Conservation (phyloP, 1,140 invertebrate genomes). For the Melanaphis sacchari region DNA sequence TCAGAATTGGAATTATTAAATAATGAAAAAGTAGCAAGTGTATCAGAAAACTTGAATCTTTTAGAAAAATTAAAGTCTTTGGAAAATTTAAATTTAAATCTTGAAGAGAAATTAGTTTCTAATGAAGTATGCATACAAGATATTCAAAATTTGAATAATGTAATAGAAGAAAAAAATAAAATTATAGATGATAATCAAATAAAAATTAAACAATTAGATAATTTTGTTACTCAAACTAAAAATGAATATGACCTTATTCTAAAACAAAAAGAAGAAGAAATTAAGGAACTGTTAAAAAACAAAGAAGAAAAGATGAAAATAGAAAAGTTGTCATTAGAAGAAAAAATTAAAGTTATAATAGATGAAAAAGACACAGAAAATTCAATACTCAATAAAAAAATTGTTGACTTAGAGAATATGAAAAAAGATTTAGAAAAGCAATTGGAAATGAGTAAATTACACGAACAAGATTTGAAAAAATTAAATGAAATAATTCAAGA, state of each 20-base stretch:
- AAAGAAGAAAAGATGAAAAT: constrained; percentile 1
- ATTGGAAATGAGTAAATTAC: not conserved
- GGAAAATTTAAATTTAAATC: constrained; percentile 5
- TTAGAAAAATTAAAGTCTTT: constrained; percentile 12
- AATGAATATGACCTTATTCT: not conserved
- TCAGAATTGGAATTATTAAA: not conserved
- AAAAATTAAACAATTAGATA: constrained; percentile 17
- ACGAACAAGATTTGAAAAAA: not conserved
- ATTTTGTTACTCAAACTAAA: not conserved
- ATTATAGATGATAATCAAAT: constrained; percentile 16
- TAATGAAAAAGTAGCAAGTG: not conserved
- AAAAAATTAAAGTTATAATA: not conserved
- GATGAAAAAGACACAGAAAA: constrained; percentile 33
- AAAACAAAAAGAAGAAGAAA: constrained; percentile 45
- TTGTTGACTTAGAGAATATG: not conserved
- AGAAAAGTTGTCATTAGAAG: not conserved
- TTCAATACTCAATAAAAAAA: not conserved
- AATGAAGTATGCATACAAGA: not conserved
- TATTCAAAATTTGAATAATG: constrained; percentile 21
- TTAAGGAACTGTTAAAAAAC: constrained; percentile 3
- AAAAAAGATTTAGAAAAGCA: not conserved
- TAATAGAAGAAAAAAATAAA: constrained; percentile 9
- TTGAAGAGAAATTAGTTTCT: constrained; percentile 11
- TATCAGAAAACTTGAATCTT: constrained; percentile 24
- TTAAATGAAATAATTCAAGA: constrained; percentile 13